Percentiles rank a stretch among this genome's conserved stretches.
Conservation (phyloP, 2,113 vertebrate species). For the Boleophthalmus pectinirostris region DNA sequence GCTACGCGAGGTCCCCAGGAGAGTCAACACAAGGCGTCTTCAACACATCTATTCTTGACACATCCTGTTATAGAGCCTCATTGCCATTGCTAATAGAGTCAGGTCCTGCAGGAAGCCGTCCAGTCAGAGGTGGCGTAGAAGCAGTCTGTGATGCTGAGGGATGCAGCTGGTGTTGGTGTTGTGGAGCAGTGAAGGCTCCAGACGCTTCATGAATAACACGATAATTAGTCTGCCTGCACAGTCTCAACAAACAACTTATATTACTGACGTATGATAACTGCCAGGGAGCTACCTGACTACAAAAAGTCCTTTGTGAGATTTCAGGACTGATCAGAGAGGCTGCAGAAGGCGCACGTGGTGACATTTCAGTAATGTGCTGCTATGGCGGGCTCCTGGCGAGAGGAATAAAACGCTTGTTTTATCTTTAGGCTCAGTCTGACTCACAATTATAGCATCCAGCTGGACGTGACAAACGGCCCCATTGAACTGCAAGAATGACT, state of each 20-base stretch:
- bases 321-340: slow-evolving; percentile 11
- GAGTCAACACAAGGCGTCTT: slow-evolving; percentile 21
- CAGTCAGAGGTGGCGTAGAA: slow-evolving; percentile 46
- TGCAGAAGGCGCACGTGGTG: slow-evolving; percentile 17
- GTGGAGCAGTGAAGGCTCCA: slow-evolving; percentile 31
- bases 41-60: slow-evolving; percentile 38
- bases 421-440: slow-evolving; percentile 9
- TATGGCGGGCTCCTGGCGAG: background rate
- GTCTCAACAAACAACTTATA: slow-evolving; percentile 31
- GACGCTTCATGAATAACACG: slow-evolving; percentile 53
- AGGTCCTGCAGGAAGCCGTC: slow-evolving; percentile 39
- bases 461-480: background rate
- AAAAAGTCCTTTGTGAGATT: slow-evolving; percentile 22
- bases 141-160: slow-evolving; percentile 22
- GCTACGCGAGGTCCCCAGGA: slow-evolving; percentile 25
- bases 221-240: slow-evolving; percentile 49
- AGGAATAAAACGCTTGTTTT: slow-evolving; percentile 11
- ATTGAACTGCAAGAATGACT: slow-evolving; percentile 6
- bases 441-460: slow-evolving; percentile 4
- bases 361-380: slow-evolving; percentile 17
- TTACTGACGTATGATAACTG: slow-evolving; percentile 29
- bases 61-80: slow-evolving; percentile 37
- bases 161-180: slow-evolving; percentile 43
- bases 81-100: slow-evolving; percentile 58
- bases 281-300: slow-evolving; percentile 19